Conservation (phyloP, 2,113 vertebrate species). For the Cyanistes caeruleus region DNA sequence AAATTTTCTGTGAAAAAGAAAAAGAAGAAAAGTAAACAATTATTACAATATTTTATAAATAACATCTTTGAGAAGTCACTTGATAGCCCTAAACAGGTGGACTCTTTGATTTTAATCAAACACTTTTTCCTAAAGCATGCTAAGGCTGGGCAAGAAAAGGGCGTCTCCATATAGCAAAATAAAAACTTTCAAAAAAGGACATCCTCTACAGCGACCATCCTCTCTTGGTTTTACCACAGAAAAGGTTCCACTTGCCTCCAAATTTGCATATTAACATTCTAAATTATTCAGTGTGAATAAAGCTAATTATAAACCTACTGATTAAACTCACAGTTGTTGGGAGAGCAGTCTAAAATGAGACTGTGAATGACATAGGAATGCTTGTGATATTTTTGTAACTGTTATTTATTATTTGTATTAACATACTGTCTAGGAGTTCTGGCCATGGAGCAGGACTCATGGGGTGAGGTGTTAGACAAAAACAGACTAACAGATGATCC, state of each 20-base stretch:
- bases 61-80: not conserved
- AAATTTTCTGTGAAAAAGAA: not conserved
- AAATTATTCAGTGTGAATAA: not conserved
- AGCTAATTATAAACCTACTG: not conserved
- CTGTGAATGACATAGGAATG: conserved; percentile 24
- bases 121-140: not conserved
- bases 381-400: conserved; percentile 58
- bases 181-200: not conserved
- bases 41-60: not conserved
- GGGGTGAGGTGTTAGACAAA: conserved; percentile 57
- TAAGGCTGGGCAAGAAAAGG: not conserved
- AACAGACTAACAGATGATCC: conserved; percentile 53
- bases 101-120: not conserved
- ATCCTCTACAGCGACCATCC: not conserved
- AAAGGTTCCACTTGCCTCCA: not conserved
- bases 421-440: conserved; percentile 48
- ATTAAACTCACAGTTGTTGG: not conserved
- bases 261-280: not conserved
- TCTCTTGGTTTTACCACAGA: not conserved
- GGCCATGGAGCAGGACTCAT: conserved; percentile 3
- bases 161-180: not conserved
- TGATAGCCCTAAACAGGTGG: not conserved
- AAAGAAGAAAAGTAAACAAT: not conserved
- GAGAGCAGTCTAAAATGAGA: conserved; percentile 42
- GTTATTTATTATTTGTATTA: conserved; percentile 65